Evolutionary conservation across 2,888 invertebrate species (phyloP).

Genomic region (Sicus ferrugineus): DNA sequence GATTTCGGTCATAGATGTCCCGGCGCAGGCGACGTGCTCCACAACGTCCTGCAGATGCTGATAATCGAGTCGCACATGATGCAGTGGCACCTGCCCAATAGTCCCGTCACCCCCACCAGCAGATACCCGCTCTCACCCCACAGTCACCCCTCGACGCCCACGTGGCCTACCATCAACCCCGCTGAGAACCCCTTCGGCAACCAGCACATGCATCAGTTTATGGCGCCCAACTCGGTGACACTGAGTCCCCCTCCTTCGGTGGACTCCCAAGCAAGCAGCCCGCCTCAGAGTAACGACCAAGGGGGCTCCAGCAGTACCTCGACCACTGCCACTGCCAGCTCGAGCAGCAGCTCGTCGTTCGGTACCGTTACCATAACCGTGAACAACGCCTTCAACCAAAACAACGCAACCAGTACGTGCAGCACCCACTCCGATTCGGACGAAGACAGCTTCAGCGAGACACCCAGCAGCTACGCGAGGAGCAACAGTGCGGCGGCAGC

Average conservation of each 20-base stretch:
- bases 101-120: slow-evolving; percentile 83
- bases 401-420: slow-evolving; percentile 69
- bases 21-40: slow-evolving; percentile 91
- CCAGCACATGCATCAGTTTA: slow-evolving; percentile 70
- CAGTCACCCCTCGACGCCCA: slow-evolving; percentile 82
- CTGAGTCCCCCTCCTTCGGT: slow-evolving; percentile 90
- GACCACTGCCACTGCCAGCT: slow-evolving; percentile 33
- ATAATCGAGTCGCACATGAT: slow-evolving; percentile 81
- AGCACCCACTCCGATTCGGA: slow-evolving; percentile 85
- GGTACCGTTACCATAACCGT: slow-evolving; percentile 14
- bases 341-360: slow-evolving; percentile 26
- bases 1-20: slow-evolving; percentile 93
- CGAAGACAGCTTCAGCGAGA: slow-evolving; percentile 71
- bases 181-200: slow-evolving; percentile 66
- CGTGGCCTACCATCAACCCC: slow-evolving; percentile 71
- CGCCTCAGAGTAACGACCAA: slow-evolving; percentile 74
- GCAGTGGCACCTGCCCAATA: slow-evolving; percentile 81
- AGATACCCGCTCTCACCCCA: slow-evolving; percentile 83
- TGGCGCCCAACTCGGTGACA: slow-evolving; percentile 86
- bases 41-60: slow-evolving; percentile 90
- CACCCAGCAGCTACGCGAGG: slow-evolving; percentile 37
- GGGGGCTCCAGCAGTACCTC: slow-evolving; percentile 50
- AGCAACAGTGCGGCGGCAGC: slow-evolving; percentile 40
- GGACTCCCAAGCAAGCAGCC: slow-evolving; percentile 86
- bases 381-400: slow-evolving; percentile 43